A percentile compares a stretch with the other conserved stretches of the same genome.
Evolutionary conservation across 1,140 invertebrate species (phyloP).

Genomic region (Ips typographus): DNA sequence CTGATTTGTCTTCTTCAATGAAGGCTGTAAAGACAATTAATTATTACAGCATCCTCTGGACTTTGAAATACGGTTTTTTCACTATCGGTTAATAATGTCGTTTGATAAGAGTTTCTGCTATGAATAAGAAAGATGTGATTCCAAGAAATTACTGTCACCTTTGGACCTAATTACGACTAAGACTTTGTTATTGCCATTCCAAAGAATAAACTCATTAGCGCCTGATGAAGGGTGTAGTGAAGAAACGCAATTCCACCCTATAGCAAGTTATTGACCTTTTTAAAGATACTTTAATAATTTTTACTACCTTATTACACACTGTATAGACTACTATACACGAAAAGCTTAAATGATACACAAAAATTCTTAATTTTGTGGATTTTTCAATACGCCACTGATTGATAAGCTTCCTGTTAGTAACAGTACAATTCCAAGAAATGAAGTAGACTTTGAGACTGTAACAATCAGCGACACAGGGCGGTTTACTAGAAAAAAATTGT

Average conservation of each 20-base stretch:
- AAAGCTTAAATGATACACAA: too few relatives aligned
- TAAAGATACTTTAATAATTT: too few relatives aligned
- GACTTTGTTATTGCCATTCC: too few relatives aligned
- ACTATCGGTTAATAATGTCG: not conserved
- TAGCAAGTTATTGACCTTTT: too few relatives aligned
- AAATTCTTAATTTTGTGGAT: not conserved
- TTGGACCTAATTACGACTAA: not conserved
- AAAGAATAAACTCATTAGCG: too few relatives aligned
- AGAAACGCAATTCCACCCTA: too few relatives aligned
- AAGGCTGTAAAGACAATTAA: constrained; percentile 39
- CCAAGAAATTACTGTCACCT: constrained; percentile 12
- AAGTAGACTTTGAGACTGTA: not conserved
- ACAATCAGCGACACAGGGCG: too few relatives aligned
- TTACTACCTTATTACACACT: too few relatives aligned
- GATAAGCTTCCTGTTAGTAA: constrained; percentile 1
- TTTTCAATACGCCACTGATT: constrained; percentile 1
- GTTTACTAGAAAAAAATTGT: too few relatives aligned
- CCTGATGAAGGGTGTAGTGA: too few relatives aligned
- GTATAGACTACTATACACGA: too few relatives aligned
- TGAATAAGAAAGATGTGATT: not conserved
- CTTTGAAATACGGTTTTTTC: not conserved
- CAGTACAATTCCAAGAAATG: constrained; percentile 5
- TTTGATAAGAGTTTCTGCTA: not conserved
- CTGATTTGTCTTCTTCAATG: constrained; percentile 43
- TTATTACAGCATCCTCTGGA: not conserved